A percentile compares a stretch with the other conserved stretches of the same genome.
Conservation (phyloP, 2,113 vertebrate genomes). For the Okapia johnstoni region DNA sequence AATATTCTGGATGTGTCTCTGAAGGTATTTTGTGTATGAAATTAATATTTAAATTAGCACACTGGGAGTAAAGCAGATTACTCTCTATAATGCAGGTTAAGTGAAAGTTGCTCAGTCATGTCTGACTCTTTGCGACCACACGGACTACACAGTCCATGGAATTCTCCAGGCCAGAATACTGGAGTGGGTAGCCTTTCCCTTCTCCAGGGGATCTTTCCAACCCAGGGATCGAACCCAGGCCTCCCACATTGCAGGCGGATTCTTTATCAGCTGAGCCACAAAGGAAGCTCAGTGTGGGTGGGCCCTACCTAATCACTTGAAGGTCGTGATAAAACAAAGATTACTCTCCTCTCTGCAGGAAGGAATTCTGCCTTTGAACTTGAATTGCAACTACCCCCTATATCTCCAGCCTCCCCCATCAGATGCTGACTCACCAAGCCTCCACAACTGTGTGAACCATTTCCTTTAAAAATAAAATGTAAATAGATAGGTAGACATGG, state of each 20-base stretch:
- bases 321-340: neutral
- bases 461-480: neutral
- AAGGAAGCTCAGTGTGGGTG: neutral
- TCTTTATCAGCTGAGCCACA: neutral
- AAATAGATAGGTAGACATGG: neutral
- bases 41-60: neutral
- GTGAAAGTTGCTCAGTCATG: accelerated
- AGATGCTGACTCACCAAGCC: neutral
- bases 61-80: neutral
- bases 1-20: neutral
- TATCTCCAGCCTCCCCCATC: neutral
- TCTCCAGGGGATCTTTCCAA: neutral
- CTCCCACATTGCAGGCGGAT: neutral
- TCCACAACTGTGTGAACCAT: neutral
- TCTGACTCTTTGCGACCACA: neutral
- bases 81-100: neutral
- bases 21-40: neutral
- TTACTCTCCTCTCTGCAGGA: neutral
- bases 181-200: neutral
- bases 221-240: neutral
- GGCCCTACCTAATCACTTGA: neutral
- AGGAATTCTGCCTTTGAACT: neutral
- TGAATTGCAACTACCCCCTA: neutral
- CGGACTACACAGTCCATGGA: neutral
- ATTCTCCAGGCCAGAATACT: neutral